Evolutionary conservation across 2,797 vertebrate species (phyloP), one percentile per base, ranked within the genome.

Genomic region (Sebastes hubbsi): DNA sequence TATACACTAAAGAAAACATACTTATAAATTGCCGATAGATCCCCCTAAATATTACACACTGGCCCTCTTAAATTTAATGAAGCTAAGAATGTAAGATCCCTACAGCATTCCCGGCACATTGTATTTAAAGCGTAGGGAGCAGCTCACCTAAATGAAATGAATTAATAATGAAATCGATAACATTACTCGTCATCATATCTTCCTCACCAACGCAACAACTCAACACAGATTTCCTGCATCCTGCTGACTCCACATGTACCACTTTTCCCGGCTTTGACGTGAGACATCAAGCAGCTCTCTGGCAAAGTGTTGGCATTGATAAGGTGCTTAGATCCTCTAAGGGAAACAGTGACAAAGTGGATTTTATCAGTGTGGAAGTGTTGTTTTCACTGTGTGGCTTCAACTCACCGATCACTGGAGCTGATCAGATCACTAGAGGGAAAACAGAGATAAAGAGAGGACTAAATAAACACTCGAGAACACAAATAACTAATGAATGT

Each of bases 291-390:
- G 55, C 62, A 20, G 46, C 34, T 73, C 25, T 34, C 66, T 6
- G 32, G n/a, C 10, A 59, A 72, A 54, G 67, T 38, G 80, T 42
- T 64, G 49, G 58, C 67, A 46, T 22, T 55, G 68, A 86, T 68
- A 46, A 60, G 58, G 38, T 34, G 62, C 7, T 66, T 4, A 4
- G 54, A 67, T 58, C 25, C 61, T 78, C 75, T 3, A 4, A 62
- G 30, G 62, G 64, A 73, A 76, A 73, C 27, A 0, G 52, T 42
- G 70, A 78, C 55, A 80, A 80, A 65, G 7, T 56, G 32, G 64
- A 79, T 83, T 22, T 84, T 68, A 79, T 74, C 72, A 59, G 46
- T 42, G 4, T 32, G 24, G 78, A 76, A 30, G 46, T 75, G 74
- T 72, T 65, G 52, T 69, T 84, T 34, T 62, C 74, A 13, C 72